Base-by-base conservation (phyloP, 2,888 invertebrate species). In the Yponomeuta cagnagella region DNA sequence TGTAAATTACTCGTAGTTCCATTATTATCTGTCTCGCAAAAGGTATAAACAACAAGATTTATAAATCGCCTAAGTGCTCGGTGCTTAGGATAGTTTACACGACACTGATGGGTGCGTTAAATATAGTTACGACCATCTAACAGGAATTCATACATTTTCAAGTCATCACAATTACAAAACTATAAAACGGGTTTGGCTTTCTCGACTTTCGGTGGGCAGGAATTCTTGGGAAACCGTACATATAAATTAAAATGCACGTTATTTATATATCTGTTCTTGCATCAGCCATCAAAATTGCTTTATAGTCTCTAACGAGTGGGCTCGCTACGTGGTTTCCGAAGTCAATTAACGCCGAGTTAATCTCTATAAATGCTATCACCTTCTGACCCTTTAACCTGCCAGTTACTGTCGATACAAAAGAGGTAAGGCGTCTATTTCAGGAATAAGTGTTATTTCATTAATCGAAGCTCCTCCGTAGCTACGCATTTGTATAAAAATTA, bases 211-310 rank as follows among this genome's bases (percentile, higher is more conserved):
- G 79, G 80, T 81, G 80, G 78, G 80, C 78, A 79, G 79, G 77
- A 76, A 80, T 79, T 79, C 80, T 86, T 85, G 83, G 81, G 85
- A 85, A 86, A 86, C 81, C 75, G 52, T 31, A 76, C 77, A 82
- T 79, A 79, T 64, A 64, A 31, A 64, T 64, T 23, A 30, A 64
- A 64, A 64, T 64, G 5, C 15, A 58, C 80, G 79, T 79, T 77
- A 85, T 86, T 82, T 78, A 80, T 82, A 85, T 83, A 74, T 73
- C 74, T 72, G 73, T 76, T 70, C 65, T 72, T 74, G 74, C 74
- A 72, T 76, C 77, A 75, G 31, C 71, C 70, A 75, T 74, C 52
- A 58, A 58, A 58, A 58, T 58, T 58, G 52, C 52, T 58, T 58
- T 58, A 58, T 58, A 58, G 52, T 58, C 52, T 58, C 52, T 58